Evolutionary conservation across 2,113 vertebrate genomes (phyloP), one percentile per base, ranked within the genome.

Genomic region (Ciconia stormi): DNA sequence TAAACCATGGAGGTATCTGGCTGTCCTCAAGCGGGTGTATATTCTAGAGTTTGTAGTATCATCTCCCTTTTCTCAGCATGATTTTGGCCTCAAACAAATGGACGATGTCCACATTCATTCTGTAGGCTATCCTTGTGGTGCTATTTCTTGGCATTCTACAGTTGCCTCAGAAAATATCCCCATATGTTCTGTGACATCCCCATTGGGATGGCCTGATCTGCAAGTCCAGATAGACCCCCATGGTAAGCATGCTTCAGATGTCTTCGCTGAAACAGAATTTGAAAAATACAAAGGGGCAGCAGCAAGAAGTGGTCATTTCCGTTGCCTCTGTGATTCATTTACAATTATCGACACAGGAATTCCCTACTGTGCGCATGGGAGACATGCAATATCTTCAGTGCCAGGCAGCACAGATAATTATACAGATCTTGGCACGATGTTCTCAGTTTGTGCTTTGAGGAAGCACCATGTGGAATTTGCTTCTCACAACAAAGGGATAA

Each of bases 371-470:
- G 81, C 86, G 74, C 82, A 83, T 59, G 53, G 73, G 58, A 95
- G 84, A 91, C 3, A 1, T 61, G 73, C 52, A 87, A 5, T 80
- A 66, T 82, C 84, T 91, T 90, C 42, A 55, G 49, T 94, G 94
- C 89, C 96, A 96, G 78, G 82, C 66, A 77, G 67, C 47, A 93
- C 85, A 93, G 84, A 81, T 96, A 94, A 94, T 94, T 94, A 78
- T 66, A 80, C 67, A 71, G 82, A 97, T 91, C 71, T 96, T 95
- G 94, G 93, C 97, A 96, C 8, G 0, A 52, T n/a, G 50, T 53
- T 95, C 70, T 86, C 66, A 36, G 34, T 91, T 61, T 73, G 73
- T 87, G 47, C 78, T 90, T 90, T 90, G 74, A 93, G 78, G 70
- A 91, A 94, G 73, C 47, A 88, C 82, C 78, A 44, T 38, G 38